Base-by-base conservation (phyloP, 1,140 invertebrate species). In the Marisa cornuarietis region DNA sequence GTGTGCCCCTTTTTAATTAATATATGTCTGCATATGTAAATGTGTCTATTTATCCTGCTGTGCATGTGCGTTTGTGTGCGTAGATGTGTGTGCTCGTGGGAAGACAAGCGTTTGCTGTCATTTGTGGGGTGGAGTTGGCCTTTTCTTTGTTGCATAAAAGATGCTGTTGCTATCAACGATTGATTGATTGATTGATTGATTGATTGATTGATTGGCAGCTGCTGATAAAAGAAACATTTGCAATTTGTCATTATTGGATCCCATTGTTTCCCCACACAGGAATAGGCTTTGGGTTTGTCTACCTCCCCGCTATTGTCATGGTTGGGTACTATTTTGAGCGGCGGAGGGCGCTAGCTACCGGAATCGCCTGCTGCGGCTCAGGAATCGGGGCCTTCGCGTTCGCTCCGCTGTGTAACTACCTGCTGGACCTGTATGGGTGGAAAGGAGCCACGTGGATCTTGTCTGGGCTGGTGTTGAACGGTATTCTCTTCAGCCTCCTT, bases 261-360 rank as follows among this genome's bases (percentile, higher is more conserved):
- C 10, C 63, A 52, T 77, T 52, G n/a, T 77, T 79, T 79, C 65
- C 61, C 31, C 7, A 81, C 78, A 10, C 78, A 87, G 87, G 86
- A 65, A 54, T 79, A 52, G 97, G 97, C n/a, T 99, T 99, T 89
- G 97, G 98, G 74, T 94, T 99, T 90, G 97, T 99, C 87, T 99
- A 99, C 91, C 93, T 99, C n/a, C 98, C 98, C 0, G 97, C 97
- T 0, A 98, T 99, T 51, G 97, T 99, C 20, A 96, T 96, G 71
- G 98, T 99, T 26, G 97, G 97, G 52, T 99, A 98, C 91, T 99
- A 99, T 92, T 99, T 99, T 91, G 98, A 99, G 90, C 96, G 96
- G 13, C 97, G 97, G 88, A 93, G 98, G 82, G 99, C 98, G 7
- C 90, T 99, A 80, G 98, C 98, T n/a, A 99, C 97, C 0, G 98